These are phyloP conservation scores for Morpho deidamia DNA, from an alignment of 2,888 invertebrate species.

Conservation along the genomic window DNA sequence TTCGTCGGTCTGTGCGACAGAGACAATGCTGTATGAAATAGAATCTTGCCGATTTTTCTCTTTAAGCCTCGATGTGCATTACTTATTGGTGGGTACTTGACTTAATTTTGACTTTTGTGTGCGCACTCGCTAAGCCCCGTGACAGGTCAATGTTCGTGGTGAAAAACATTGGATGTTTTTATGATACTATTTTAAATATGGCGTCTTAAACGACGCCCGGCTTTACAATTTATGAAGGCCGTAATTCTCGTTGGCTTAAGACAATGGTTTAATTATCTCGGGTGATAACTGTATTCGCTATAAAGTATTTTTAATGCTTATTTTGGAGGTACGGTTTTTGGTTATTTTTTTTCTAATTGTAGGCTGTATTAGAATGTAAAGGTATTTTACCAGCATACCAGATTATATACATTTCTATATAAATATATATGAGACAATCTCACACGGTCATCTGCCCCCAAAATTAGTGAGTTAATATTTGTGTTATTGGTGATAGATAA, in stretches of 20 bases:
- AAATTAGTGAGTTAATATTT: too few species aligned
- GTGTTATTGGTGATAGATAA: too few species aligned
- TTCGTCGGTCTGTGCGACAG: too few species aligned
- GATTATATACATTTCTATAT: too few species aligned
- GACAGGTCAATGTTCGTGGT: slow-evolving; percentile 38
- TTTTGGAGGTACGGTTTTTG: neutral
- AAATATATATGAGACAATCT: too few species aligned
- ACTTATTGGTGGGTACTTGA: too few species aligned
- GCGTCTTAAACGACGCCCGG: slow-evolving; percentile 52
- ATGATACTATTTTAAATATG: slow-evolving; percentile 72
- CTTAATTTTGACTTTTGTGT: neutral
- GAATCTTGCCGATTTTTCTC: too few species aligned
- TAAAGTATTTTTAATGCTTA: slow-evolving; percentile 46
- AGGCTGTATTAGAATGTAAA: neutral
- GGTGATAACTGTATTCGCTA: slow-evolving; percentile 61
- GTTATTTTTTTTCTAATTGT: neutral
- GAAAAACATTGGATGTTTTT: slow-evolving; percentile 53
- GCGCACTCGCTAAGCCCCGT: slow-evolving; percentile 12
- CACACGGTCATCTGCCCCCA: too few species aligned
- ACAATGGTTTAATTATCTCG: slow-evolving; percentile 73
- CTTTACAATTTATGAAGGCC: slow-evolving; percentile 60
- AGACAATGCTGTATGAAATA: too few species aligned
- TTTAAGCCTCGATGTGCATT: too few species aligned
- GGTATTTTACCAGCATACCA: too few species aligned
- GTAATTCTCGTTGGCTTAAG: slow-evolving; percentile 62